These are phyloP conservation scores for Dysmachus trigonus DNA, from an alignment of 2,888 invertebrate genomes.

Conservation along the genomic window DNA sequence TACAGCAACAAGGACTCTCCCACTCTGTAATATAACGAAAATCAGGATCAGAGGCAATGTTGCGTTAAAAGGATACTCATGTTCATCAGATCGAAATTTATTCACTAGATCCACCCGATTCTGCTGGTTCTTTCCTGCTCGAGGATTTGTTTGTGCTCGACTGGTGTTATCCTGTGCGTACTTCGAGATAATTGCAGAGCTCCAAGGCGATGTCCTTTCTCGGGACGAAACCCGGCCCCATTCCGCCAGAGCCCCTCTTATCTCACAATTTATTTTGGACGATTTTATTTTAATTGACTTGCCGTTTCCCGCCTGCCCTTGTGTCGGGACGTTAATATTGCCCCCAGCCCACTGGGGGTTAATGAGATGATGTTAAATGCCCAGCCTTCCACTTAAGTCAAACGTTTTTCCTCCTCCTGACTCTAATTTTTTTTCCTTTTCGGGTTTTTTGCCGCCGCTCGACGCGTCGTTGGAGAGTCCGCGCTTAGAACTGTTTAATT, in stretches of 20 bases:
- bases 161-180: slow-evolving; percentile 44
- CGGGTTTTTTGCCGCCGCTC: slow-evolving; percentile 18
- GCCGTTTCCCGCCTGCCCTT: background rate
- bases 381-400: slow-evolving; percentile 43
- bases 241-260: slow-evolving; percentile 25
- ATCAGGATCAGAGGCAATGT: slow-evolving; percentile 50
- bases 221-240: background rate
- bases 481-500: slow-evolving; percentile 43
- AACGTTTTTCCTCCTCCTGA: slow-evolving; percentile 20
- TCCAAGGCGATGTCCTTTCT: slow-evolving; percentile 40
- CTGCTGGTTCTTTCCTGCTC: slow-evolving; percentile 29
- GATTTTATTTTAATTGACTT: slow-evolving; percentile 49
- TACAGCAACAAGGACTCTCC: background rate
- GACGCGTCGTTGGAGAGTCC: too few species aligned
- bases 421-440: slow-evolving; percentile 27
- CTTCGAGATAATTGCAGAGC: slow-evolving; percentile 48
- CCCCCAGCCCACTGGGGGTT: slow-evolving; percentile 27
- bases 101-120: slow-evolving; percentile 43
- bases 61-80: slow-evolving; percentile 51
- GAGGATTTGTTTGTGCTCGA: slow-evolving; percentile 33
- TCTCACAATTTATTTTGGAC: slow-evolving; percentile 46
- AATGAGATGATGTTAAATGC: slow-evolving; percentile 48
- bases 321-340: background rate
- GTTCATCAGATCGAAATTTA: slow-evolving; percentile 50
- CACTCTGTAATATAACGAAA: slow-evolving; percentile 40